phyloP scores from a whole-genome alignment of 2,113 vertebrate genomes.

The Bufo bufo region DNA sequence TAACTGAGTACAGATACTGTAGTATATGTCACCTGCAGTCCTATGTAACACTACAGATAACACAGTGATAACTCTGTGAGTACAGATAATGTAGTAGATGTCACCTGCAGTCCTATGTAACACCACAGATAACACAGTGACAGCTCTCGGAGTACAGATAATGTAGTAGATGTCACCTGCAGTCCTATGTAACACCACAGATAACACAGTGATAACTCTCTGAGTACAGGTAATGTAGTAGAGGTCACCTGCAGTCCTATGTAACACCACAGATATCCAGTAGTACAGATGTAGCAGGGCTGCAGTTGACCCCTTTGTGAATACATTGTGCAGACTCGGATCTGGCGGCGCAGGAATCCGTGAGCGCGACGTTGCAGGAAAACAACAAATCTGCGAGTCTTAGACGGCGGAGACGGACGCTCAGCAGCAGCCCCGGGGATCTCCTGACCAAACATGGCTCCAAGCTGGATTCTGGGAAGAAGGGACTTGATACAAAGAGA shows the following conservation, averaged over 20 bases:
- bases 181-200: neutral
- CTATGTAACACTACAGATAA: neutral
- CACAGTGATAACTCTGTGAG: neutral
- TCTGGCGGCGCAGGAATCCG: conserved; percentile 85
- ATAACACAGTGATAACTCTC: too few relatives aligned
- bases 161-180: neutral
- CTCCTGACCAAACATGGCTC: conserved; percentile 73
- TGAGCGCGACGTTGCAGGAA: conserved; percentile 80
- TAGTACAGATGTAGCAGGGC: too few relatives aligned
- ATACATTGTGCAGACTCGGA: conserved; percentile 62
- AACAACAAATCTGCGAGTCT: conserved; percentile 76
- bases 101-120: neutral
- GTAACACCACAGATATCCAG: neutral
- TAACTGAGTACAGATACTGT: neutral
- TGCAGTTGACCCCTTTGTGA: neutral
- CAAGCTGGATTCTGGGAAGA: conserved; percentile 64
- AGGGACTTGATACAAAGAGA: conserved; percentile 61
- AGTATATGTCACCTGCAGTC: neutral
- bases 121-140: neutral
- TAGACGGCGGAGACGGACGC: conserved; percentile 82
- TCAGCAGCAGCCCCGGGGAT: conserved; percentile 77
- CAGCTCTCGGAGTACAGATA: too few relatives aligned
- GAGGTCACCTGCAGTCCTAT: neutral
- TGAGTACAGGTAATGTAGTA: too few relatives aligned
- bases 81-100: neutral